Conservation (phyloP, 2,888 invertebrate genomes). For the Nineta flava region DNA sequence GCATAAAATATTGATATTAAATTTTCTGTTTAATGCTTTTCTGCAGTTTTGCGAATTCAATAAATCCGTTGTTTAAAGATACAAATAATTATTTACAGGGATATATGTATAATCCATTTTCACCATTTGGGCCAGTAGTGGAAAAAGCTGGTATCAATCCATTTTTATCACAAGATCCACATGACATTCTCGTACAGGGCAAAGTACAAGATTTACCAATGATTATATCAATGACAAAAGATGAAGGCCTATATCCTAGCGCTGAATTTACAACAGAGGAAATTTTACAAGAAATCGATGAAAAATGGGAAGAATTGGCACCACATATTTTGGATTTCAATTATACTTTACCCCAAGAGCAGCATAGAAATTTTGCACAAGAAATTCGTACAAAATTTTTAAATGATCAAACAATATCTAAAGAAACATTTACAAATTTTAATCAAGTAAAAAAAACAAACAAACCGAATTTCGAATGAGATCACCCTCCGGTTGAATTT, state of each 20-base stretch:
- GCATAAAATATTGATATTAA: no score
- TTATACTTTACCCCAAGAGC: slow-evolving; percentile 33
- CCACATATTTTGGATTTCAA: slow-evolving; percentile 45
- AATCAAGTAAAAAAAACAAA: slow-evolving; percentile 14
- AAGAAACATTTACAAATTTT: slow-evolving; percentile 12
- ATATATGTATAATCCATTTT: slow-evolving; percentile 48
- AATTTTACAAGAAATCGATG: slow-evolving; percentile 28
- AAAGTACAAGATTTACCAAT: slow-evolving; percentile 50
- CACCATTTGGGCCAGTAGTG: slow-evolving; percentile 55
- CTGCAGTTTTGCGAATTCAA: no score
- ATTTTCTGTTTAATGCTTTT: no score
- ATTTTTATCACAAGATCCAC: slow-evolving; percentile 50
- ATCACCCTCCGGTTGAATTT: no score
- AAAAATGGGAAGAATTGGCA: slow-evolving; percentile 41
- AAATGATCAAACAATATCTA: slow-evolving; percentile 30
- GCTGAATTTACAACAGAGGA: slow-evolving; percentile 19
- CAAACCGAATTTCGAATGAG: neutral
- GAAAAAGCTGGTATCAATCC: slow-evolving; percentile 41
- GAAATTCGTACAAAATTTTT: slow-evolving; percentile 40
- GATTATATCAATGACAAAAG: slow-evolving; percentile 47
- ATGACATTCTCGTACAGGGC: slow-evolving; percentile 39
- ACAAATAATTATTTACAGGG: slow-evolving; percentile 28
- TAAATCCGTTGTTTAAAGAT: no score
- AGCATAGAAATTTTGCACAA: slow-evolving; percentile 29
- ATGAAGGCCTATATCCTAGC: slow-evolving; percentile 60